A percentile compares a stretch with the other conserved stretches of the same genome.
Evolutionary conservation across 2,888 invertebrate genomes (phyloP).

Genomic region (Rhagophthalmus giganteus): DNA sequence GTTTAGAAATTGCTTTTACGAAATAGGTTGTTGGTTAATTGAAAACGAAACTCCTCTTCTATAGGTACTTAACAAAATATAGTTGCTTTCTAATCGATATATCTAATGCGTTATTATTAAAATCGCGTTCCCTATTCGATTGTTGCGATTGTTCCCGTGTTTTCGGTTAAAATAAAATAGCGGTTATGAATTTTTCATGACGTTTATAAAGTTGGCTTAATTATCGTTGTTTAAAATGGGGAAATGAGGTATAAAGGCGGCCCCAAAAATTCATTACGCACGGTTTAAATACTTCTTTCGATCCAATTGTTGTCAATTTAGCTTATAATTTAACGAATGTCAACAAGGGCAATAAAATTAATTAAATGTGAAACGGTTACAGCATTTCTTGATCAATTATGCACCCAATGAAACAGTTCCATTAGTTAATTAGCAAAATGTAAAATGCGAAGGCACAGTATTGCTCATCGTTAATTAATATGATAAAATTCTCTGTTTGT

Average conservation of each 20-base stretch:
- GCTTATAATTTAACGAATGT: conserved; percentile 39
- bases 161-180: background rate
- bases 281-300: conserved; percentile 28
- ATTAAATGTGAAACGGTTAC: conserved; percentile 41
- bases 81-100: too few relatives aligned
- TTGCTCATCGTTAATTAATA: conserved; percentile 45
- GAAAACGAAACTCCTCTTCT: background rate
- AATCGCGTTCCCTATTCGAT: too few relatives aligned
- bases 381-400: conserved; percentile 39
- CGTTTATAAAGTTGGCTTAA: conserved; percentile 10
- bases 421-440: conserved; percentile 44
- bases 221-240: conserved; percentile 11
- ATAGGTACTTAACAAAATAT: background rate
- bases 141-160: too few relatives aligned
- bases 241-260: conserved; percentile 19
- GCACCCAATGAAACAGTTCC: conserved; percentile 40
- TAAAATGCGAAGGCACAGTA: conserved; percentile 38
- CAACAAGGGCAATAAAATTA: conserved; percentile 44
- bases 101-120: too few relatives aligned
- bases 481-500: conserved; percentile 48
- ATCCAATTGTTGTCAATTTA: conserved; percentile 35
- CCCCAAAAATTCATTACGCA: conserved; percentile 23
- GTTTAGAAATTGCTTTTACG: conserved; percentile 9
- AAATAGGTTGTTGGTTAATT: background rate
- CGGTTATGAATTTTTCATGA: conserved; percentile 15